A percentile compares a stretch with the other conserved stretches of the same genome.
Evolutionary conservation across 2,888 invertebrate species (phyloP).

Genomic region (Megalurothrips usitatus): DNA sequence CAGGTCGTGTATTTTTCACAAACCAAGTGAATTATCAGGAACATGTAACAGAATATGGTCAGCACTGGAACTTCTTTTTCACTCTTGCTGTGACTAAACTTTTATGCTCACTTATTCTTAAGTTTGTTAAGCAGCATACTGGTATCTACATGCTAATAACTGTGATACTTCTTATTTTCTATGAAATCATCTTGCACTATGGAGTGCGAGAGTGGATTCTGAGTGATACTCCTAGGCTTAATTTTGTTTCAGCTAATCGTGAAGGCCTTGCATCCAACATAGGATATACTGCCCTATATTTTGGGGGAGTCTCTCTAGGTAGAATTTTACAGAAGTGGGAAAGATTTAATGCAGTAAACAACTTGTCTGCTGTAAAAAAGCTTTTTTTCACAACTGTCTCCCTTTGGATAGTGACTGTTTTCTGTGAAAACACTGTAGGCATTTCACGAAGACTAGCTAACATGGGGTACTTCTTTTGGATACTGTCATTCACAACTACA

Average conservation of each 20-base stretch:
- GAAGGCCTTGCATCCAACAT: constrained; percentile 84
- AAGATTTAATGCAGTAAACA: constrained; percentile 41
- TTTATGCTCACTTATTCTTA: constrained; percentile 59
- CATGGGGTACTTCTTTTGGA: constrained; percentile 72
- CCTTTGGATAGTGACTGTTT: constrained; percentile 50
- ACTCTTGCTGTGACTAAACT: constrained; percentile 82
- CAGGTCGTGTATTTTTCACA: constrained; percentile 57
- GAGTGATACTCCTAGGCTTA: constrained; percentile 52
- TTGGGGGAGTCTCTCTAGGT: constrained; percentile 66
- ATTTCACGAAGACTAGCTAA: constrained; percentile 80
- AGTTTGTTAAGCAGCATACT: constrained; percentile 48
- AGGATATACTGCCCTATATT: constrained; percentile 80
- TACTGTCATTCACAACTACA: constrained; percentile 60
- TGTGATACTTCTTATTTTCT: constrained; percentile 53
- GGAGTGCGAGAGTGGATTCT: constrained; percentile 71
- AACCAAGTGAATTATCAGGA: constrained; percentile 73
- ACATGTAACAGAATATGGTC: constrained; percentile 89
- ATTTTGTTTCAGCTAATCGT: constrained; percentile 74
- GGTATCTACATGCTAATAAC: constrained; percentile 54
- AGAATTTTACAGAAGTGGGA: constrained; percentile 47
- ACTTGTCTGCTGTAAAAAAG: constrained; percentile 35
- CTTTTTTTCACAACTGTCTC: constrained; percentile 41
- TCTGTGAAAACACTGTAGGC: constrained; percentile 52
- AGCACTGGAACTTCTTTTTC: constrained; percentile 98
- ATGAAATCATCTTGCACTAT: constrained; percentile 60